Percentiles rank a stretch among this genome's conserved stretches.
Evolutionary conservation across 2,888 invertebrate genomes (phyloP).

Genomic region (Eilema griseolum): DNA sequence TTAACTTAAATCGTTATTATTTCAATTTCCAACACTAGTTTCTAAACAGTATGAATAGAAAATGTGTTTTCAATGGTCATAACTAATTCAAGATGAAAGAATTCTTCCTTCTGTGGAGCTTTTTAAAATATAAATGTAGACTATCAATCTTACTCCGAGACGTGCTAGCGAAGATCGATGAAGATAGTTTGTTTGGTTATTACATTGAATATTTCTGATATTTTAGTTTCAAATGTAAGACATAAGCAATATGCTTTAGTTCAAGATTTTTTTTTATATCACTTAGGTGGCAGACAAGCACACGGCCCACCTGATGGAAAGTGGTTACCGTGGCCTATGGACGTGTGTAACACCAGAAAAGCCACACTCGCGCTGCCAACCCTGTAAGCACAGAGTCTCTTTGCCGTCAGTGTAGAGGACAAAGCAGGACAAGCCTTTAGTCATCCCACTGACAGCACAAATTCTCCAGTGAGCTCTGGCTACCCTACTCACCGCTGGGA

Average conservation of each 20-base stretch:
- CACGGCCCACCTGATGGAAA: too few species aligned
- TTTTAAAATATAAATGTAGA: constrained; percentile 18
- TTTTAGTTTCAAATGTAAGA: constrained; percentile 12
- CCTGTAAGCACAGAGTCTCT: too few species aligned
- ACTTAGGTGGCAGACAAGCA: too few species aligned
- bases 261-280: too few species aligned
- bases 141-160: constrained; percentile 11
- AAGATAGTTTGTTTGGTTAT: constrained; percentile 7
- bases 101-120: neutral
- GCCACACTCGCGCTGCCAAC: too few species aligned
- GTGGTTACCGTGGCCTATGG: too few species aligned
- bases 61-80: neutral
- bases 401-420: too few species aligned
- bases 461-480: too few species aligned
- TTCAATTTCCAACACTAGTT: neutral
- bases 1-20: neutral
- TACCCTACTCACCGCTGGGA: too few species aligned
- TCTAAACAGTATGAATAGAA: neutral
- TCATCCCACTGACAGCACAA: too few species aligned
- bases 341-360: too few species aligned
- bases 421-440: too few species aligned
- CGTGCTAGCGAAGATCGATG: constrained; percentile 14
- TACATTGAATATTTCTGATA: constrained; percentile 16
- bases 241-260: neutral
- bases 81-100: constrained; percentile 3